phyloP scores from a whole-genome alignment of 1,140 invertebrate genomes.

The Leptinotarsa defecta region DNA sequence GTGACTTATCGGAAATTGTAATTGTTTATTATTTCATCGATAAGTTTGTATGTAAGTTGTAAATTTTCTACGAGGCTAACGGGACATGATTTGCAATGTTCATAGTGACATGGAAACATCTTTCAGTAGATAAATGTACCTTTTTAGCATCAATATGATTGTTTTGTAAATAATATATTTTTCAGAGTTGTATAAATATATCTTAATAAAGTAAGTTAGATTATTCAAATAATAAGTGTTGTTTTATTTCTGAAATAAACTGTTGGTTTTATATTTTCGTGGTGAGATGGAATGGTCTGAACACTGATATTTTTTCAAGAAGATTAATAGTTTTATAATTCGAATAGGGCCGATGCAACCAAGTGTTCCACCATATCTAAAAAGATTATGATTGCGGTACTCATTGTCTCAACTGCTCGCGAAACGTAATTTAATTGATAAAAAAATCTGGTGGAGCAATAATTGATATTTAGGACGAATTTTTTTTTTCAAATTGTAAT shows the following conservation, averaged over 20 bases:
- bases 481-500: no score
- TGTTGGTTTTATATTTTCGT: no score
- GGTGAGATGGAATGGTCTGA: no score
- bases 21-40: slow-evolving; percentile 16
- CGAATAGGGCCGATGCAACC: no score
- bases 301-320: no score
- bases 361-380: no score
- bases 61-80: slow-evolving; percentile 41
- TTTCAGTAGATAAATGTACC: slow-evolving; percentile 34
- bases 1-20: slow-evolving; percentile 23
- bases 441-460: no score
- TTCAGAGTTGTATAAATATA: slow-evolving; percentile 48
- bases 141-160: slow-evolving; percentile 40
- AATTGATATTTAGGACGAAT: no score
- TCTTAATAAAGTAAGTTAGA: slow-evolving; percentile 42
- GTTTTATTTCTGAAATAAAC: neutral
- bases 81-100: slow-evolving; percentile 46
- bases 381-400: no score
- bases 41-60: slow-evolving; percentile 18
- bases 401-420: no score
- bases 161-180: slow-evolving; percentile 44
- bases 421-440: no score
- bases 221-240: neutral
- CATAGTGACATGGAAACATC: neutral
- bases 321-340: no score